Evolutionary conservation across 2,888 invertebrate species (phyloP).

Genomic region (Tinea semifulvella): DNA sequence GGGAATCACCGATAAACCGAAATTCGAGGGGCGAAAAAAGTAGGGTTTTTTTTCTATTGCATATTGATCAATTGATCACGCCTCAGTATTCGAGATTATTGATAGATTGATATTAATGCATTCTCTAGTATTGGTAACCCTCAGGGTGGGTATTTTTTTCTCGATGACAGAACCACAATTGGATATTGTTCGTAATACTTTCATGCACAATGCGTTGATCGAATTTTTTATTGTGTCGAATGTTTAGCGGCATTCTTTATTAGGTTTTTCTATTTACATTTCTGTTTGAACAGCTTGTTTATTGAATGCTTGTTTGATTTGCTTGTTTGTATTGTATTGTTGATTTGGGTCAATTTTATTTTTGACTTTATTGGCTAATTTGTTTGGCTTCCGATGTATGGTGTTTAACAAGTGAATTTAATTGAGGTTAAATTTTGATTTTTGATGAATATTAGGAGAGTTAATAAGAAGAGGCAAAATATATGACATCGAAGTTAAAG

Average conservation of each 20-base stretch:
- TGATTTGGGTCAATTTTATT: constrained; percentile 12
- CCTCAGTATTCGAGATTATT: constrained; percentile 56
- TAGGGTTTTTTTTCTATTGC: constrained; percentile 45
- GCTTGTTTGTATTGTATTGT: constrained; percentile 20
- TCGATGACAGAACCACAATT: constrained; percentile 55
- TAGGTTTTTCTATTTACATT: constrained; percentile 33
- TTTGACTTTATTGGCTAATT: constrained; percentile 15
- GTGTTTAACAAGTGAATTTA: constrained; percentile 18
- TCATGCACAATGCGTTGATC: constrained; percentile 34
- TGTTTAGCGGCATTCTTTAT: constrained; percentile 25
- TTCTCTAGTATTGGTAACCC: constrained; percentile 21
- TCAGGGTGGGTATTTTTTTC: constrained; percentile 53
- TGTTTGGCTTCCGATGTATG: constrained; percentile 16
- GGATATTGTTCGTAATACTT: constrained; percentile 49
- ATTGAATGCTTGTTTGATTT: constrained; percentile 26
- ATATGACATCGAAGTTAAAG: too few species aligned
- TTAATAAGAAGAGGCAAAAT: too few species aligned
- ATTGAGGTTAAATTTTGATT: not conserved
- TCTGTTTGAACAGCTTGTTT: constrained; percentile 26
- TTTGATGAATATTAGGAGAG: too few species aligned
- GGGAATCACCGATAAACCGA: constrained; percentile 39
- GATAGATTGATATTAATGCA: constrained; percentile 62
- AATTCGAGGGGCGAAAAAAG: constrained; percentile 41
- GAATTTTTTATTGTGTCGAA: constrained; percentile 23
- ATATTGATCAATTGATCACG: constrained; percentile 59